Base-by-base conservation (phyloP, 2,888 invertebrate species). In the Pseudeuparius sepicola region DNA sequence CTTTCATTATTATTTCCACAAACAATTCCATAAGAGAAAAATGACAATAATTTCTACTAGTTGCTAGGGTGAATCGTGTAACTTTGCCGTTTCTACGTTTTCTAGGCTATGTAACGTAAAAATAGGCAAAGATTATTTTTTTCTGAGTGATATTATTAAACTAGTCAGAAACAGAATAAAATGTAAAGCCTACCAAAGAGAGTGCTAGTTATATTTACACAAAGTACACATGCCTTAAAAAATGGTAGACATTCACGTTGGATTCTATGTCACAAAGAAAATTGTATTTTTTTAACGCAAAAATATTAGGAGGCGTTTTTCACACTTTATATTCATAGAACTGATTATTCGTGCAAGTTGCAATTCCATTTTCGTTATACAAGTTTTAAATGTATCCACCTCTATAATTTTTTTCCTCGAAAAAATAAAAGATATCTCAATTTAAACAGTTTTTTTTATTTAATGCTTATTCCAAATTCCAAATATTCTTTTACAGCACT, bases 131-230 rank as follows among this genome's bases (percentile, higher is more conserved):
- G 24, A n/a, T n/a, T n/a, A n/a, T 37, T 39, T 36, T 40, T 50
- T 49, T 50, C 50, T 48, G 54, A 55, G 57, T 57, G 57, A 58
- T 58, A 58, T 54, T 53, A 51, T 50, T 44, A 46, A 50, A 54
- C 57, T 58, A 58, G 57, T 58, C 57, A 58, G 52, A 48, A 51
- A 47, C 39, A 41, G 36, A 44, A 42, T 46, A 49, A 35, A 46
- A 49, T 47, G 47, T 44, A 52, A 55, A 54, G 55, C 54, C 55
- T 56, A 57, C 57, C 57, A 57, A 57, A 57, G 57, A 57, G 47
- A 46, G 53, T 51, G 51, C 55, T 55, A 55, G 55, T 54, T 37
- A 41, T 47, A 43, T 44, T 43, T 43, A 45, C 39, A 45, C 40
- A 20, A 36, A 41, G 37, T 34, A 28, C 31, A 41, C 36, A 37